phyloP scores from a whole-genome alignment of 2,113 vertebrate genomes.

The Entelurus aequoreus region DNA sequence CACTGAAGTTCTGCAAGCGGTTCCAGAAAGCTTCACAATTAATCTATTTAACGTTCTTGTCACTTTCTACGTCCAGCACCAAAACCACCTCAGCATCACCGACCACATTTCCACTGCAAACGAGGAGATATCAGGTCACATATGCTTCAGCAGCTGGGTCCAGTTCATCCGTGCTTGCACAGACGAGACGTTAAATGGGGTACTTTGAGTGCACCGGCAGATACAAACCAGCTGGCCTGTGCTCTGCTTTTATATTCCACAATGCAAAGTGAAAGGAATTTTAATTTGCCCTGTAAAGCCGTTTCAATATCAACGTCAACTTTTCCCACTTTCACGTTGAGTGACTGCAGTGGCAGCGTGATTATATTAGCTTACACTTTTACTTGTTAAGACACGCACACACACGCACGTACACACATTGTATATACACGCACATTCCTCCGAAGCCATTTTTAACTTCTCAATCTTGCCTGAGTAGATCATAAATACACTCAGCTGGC shows the following conservation, averaged over 20 bases:
- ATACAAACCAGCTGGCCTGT: conserved; percentile 55
- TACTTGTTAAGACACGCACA: conserved; percentile 27
- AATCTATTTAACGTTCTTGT: conserved; percentile 45
- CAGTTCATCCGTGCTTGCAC: conserved; percentile 43
- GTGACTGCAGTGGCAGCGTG: conserved; percentile 17
- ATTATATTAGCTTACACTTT: conserved; percentile 9
- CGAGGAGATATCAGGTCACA: conserved; percentile 45
- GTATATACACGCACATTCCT: conserved; percentile 25
- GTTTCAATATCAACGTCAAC: conserved; percentile 28
- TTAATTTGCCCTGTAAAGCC: conserved; percentile 37
- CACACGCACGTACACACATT: not conserved
- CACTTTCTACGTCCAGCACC: conserved; percentile 8
- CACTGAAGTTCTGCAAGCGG: conserved; percentile 50
- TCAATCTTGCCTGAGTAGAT: conserved; percentile 27
- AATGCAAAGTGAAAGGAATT: conserved; percentile 29
- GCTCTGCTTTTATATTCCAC: conserved; percentile 22
- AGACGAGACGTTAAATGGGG: conserved; percentile 32
- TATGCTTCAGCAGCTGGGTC: conserved; percentile 51
- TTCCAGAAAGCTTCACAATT: conserved; percentile 35
- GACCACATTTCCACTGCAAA: conserved; percentile 53
- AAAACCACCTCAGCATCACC: conserved; percentile 10
- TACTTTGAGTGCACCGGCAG: conserved; percentile 25
- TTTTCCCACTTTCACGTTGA: conserved; percentile 12
- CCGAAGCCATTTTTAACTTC: conserved; percentile 27
- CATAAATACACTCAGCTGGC: conserved; percentile 38